Evolutionary conservation across 2,797 vertebrate species (phyloP).

Genomic region (Megaceryle alcyon): DNA sequence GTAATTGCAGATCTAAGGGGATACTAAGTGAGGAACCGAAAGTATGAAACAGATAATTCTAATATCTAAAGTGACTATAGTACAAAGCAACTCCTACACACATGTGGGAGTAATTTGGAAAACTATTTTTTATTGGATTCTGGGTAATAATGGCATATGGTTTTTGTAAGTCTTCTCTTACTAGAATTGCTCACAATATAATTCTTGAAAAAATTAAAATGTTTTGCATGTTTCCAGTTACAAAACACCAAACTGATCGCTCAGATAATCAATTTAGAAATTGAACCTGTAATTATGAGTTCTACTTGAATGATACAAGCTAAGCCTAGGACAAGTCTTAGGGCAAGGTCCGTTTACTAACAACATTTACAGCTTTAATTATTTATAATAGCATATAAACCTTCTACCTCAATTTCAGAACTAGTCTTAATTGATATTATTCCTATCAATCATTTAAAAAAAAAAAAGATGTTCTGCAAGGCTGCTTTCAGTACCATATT

Average conservation of each 20-base stretch:
- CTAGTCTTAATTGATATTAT: background rate
- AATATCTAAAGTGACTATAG: constrained; percentile 66
- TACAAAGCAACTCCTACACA: constrained; percentile 58
- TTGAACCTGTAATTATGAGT: background rate
- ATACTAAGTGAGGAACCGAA: constrained; percentile 45
- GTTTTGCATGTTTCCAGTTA: constrained; percentile 57
- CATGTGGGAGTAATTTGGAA: constrained; percentile 71
- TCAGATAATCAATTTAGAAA: constrained; percentile 28
- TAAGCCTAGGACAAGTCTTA: background rate
- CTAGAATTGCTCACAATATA: constrained; percentile 68
- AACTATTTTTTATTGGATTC: constrained; percentile 69
- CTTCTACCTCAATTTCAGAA: background rate
- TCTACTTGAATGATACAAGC: background rate
- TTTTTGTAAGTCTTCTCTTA: constrained; percentile 63
- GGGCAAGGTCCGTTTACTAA: background rate
- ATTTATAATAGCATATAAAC: background rate
- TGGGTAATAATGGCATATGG: constrained; percentile 54
- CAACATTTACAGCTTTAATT: background rate
- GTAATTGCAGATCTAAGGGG: constrained; percentile 43
- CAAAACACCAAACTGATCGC: constrained; percentile 6
- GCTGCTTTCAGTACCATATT: background rate
- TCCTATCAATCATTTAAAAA: background rate
- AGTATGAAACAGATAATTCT: constrained; percentile 73
- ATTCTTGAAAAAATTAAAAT: constrained; percentile 68
- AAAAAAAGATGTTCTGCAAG: background rate